These are phyloP conservation scores for Clistopyga incitator DNA, from an alignment of 2,888 invertebrate genomes.

Conservation along the genomic window DNA sequence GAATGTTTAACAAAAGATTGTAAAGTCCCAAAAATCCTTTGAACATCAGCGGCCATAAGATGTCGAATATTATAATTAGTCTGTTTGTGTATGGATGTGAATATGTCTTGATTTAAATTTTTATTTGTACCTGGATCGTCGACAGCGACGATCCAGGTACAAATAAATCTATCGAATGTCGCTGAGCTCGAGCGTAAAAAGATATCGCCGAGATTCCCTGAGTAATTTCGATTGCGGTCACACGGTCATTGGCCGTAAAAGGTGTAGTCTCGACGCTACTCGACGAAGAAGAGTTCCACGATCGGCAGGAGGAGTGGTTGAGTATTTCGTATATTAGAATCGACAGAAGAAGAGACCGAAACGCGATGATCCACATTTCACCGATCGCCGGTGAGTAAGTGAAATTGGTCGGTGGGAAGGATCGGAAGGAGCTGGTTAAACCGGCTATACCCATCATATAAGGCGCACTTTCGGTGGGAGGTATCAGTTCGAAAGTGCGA, in stretches of 20 bases:
- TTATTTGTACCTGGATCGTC: no score
- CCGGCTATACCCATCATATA: slow-evolving; percentile 74
- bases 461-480: slow-evolving; percentile 77
- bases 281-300: slow-evolving; percentile 23
- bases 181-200: slow-evolving; percentile 2
- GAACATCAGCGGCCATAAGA: no score
- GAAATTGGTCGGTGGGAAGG: slow-evolving; percentile 75
- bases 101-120: no score
- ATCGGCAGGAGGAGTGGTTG: not conserved
- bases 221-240: slow-evolving; percentile 51
- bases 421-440: slow-evolving; percentile 66
- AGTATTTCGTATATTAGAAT: not conserved
- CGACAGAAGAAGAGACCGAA: not conserved
- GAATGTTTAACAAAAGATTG: no score
- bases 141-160: no score
- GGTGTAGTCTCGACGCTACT: slow-evolving; percentile 8
- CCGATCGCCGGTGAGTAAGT: slow-evolving; percentile 70
- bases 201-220: slow-evolving; percentile 52
- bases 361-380: slow-evolving; percentile 74
- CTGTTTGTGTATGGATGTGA: no score
- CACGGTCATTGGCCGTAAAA: slow-evolving; percentile 58
- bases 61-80: no score
- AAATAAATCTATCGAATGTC: not conserved
- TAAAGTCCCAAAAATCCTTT: no score
- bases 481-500: slow-evolving; percentile 83